phyloP scores from a whole-genome alignment of 2,113 vertebrate species.

The Bombycilla garrulus region DNA sequence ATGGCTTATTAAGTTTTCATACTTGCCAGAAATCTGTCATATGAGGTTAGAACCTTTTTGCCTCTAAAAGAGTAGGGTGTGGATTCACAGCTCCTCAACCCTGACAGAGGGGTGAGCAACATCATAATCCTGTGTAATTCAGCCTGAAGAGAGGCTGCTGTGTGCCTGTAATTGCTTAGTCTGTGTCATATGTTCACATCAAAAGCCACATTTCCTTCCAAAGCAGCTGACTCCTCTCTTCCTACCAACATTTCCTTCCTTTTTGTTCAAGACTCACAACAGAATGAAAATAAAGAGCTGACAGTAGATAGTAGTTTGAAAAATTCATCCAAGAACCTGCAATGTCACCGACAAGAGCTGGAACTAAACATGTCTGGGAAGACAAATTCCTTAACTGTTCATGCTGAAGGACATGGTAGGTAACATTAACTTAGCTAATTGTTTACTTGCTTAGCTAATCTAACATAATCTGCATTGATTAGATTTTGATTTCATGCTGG shows the following conservation, averaged over 20 bases:
- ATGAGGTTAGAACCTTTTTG: neutral
- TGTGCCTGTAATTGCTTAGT: neutral
- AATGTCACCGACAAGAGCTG: neutral
- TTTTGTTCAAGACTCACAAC: neutral
- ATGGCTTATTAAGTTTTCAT: neutral
- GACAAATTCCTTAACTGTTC: neutral
- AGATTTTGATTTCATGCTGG: conserved; percentile 77
- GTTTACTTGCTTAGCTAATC: conserved; percentile 63
- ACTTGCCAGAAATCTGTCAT: neutral
- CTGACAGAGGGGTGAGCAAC: neutral
- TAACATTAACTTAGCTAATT: conserved; percentile 62
- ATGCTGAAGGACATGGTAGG: conserved; percentile 63
- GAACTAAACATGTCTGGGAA: neutral
- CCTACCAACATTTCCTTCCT: neutral
- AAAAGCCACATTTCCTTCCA: neutral
- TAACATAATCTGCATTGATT: conserved; percentile 55
- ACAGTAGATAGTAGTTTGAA: neutral
- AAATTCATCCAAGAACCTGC: neutral
- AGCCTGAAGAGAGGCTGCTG: neutral
- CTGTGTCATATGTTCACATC: neutral
- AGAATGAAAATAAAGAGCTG: neutral
- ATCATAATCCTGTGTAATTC: rapidly evolving
- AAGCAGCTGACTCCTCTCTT: neutral
- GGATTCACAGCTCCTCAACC: neutral
- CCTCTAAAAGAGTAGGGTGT: neutral